These are phyloP conservation scores for Pseudococcus longispinus DNA, from an alignment of 2,888 invertebrate genomes.

Conservation along the genomic window DNA sequence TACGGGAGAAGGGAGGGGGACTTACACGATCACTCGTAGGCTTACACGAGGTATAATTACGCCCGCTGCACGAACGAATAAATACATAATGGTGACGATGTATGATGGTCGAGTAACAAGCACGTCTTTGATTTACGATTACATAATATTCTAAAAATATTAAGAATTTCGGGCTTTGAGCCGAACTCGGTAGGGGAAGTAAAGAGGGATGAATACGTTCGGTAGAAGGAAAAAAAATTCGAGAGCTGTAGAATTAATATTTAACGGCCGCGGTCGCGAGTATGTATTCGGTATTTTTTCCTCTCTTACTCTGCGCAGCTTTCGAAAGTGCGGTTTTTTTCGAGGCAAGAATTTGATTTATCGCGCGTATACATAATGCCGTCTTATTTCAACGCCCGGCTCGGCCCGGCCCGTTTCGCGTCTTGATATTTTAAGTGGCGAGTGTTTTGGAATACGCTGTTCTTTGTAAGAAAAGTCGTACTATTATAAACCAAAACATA, in stretches of 20 bases:
- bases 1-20: too few relatives aligned
- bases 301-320: neutral
- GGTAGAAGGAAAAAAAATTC: neutral
- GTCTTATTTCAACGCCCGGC: slow-evolving; percentile 48
- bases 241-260: slow-evolving; percentile 30
- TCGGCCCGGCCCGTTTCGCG: neutral
- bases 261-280: neutral
- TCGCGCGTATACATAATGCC: slow-evolving; percentile 24
- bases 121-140: slow-evolving; percentile 43
- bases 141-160: slow-evolving; percentile 47
- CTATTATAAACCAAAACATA: slow-evolving; percentile 51
- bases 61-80: neutral
- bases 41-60: neutral
- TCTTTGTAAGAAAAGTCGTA: slow-evolving; percentile 48
- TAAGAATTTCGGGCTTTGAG: slow-evolving; percentile 2
- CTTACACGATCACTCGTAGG: too few relatives aligned
- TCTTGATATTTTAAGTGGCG: slow-evolving; percentile 52
- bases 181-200: neutral
- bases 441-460: slow-evolving; percentile 50
- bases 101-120: neutral
- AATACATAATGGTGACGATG: neutral
- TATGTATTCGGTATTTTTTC: neutral
- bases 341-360: slow-evolving; percentile 35
- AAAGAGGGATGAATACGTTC: neutral
- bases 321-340: neutral